A percentile compares a stretch with the other conserved stretches of the same genome.
Evolutionary conservation across 2,113 vertebrate genomes (phyloP).

Genomic region (Lophochroa leadbeateri): DNA sequence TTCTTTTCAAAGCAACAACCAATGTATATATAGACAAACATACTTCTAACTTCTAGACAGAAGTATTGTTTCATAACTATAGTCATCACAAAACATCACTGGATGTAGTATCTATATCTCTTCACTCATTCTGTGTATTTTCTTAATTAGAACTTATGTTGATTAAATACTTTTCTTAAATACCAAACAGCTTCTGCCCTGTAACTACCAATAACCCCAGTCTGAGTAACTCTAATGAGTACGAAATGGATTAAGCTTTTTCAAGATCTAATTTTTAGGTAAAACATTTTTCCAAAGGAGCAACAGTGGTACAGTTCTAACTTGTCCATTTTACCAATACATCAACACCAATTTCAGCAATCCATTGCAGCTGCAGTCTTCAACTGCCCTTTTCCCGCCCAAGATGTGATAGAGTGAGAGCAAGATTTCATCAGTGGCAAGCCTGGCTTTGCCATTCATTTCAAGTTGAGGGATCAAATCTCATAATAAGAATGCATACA

Average conservation of each 20-base stretch:
- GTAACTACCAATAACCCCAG: background rate
- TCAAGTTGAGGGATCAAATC: background rate
- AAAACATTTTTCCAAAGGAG: background rate
- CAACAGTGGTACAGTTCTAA: background rate
- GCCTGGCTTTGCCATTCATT: background rate
- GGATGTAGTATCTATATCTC: background rate
- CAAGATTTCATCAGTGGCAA: background rate
- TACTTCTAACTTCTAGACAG: background rate
- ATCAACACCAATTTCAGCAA: background rate
- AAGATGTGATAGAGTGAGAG: background rate
- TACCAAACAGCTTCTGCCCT: background rate
- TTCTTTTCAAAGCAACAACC: background rate
- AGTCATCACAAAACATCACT: background rate
- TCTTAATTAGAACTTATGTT: background rate
- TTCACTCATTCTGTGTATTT: background rate
- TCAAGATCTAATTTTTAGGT: background rate
- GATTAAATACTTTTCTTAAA: background rate
- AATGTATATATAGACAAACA: accelerated
- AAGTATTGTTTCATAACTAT: background rate
- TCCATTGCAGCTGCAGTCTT: background rate
- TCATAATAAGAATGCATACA: accelerated
- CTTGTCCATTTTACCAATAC: background rate
- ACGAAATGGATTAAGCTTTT: background rate
- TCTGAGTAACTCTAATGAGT: background rate
- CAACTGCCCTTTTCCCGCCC: background rate